Evolutionary conservation across 2,888 invertebrate genomes (phyloP), one percentile per base, ranked within the genome.

Genomic region (Trichopria drosophilae): DNA sequence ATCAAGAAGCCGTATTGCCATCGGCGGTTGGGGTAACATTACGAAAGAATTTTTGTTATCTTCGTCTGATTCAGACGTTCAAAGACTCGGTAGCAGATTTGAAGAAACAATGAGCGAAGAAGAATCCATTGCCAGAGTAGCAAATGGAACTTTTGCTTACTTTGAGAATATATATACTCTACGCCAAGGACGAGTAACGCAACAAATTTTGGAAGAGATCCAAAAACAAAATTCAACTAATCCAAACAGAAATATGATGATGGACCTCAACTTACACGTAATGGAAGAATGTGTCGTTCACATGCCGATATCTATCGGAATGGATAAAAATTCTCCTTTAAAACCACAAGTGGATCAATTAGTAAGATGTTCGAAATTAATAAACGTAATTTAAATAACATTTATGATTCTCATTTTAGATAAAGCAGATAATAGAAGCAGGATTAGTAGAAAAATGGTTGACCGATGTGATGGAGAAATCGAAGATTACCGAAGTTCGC

Each of bases 391-490:
- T 28, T 6, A 24, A 7, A 26, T 26, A 3, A 18, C 68, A 18
- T 68, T 67, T 37, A 50, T 10, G 41, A 23, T 60, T 63, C 44
- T 50, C 34, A 31, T 34, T 58, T 32, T 41, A 75, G 75, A 53
- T 91, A 31, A 77, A 82, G 59, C 78, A 82, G 39, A 79, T 90
- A 7, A 79, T 86, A 0, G 90, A 92, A 78, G 85, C 84, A 0
- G 91, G 91, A 9, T 76, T 92, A 4, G 82, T 90, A 0, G 79
- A 82, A 51, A 91, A 91, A 69, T 91, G 91, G 91, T 71, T 88
- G 2, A 84, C 82, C 51, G 90, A 90, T 69, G 85, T 84, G 0
- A 86, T 86, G 79, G 76, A 82, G 39, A 78, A 81, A 45, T 79
- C 83, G 2, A 72, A 81, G 36, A 82, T 81, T 51, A 77, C 78